These are phyloP conservation scores for Platycnemis pennipes DNA, from an alignment of 2,888 invertebrate species.

Conservation along the genomic window DNA sequence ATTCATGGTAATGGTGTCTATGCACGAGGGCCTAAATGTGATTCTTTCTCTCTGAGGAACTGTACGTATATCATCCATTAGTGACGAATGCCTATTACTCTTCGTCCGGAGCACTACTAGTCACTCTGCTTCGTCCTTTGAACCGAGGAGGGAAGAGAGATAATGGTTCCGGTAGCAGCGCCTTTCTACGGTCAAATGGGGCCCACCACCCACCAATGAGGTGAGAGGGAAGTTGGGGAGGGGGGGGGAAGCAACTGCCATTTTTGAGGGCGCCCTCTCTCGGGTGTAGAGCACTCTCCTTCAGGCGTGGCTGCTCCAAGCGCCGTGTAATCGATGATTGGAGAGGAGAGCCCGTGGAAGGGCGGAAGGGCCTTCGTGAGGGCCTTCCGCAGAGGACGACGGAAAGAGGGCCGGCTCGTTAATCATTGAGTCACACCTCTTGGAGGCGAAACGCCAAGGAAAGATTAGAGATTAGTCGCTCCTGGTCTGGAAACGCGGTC, in stretches of 20 bases:
- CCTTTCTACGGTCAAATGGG: slow-evolving; percentile 16
- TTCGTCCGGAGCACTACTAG: not conserved
- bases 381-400: not conserved
- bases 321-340: slow-evolving; percentile 12
- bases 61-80: not conserved
- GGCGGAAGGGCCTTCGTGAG: not conserved
- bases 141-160: not conserved
- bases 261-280: not conserved
- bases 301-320: not conserved
- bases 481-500: not conserved
- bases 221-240: not conserved
- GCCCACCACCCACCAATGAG: not conserved
- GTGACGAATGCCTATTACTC: not conserved
- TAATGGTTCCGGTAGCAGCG: not conserved
- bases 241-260: not conserved
- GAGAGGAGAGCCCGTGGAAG: not conserved
- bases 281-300: not conserved
- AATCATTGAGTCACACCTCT: slow-evolving; percentile 12
- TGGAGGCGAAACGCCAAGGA: not conserved
- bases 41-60: not conserved
- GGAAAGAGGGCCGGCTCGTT: slow-evolving; percentile 1
- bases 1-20: not conserved
- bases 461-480: not conserved
- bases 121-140: not conserved
- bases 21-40: not conserved